Conservation (phyloP, 2,797 vertebrate genomes). For the Sitta carolinensis region DNA sequence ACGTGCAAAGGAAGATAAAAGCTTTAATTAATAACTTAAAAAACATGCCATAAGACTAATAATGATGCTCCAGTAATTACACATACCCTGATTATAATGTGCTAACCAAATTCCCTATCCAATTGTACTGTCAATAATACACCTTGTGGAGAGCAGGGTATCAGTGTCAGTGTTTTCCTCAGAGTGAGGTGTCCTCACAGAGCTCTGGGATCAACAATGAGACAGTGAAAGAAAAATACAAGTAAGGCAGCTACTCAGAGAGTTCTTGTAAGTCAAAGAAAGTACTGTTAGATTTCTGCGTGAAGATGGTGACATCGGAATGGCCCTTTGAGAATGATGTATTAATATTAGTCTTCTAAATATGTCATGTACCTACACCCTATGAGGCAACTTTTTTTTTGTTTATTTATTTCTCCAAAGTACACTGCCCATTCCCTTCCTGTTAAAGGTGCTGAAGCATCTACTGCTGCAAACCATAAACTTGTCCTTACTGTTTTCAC, state of each 20-base stretch:
- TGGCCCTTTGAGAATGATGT: background rate
- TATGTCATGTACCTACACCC: background rate
- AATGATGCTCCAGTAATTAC: background rate
- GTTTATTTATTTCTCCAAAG: background rate
- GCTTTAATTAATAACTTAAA: background rate
- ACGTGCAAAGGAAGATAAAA: background rate
- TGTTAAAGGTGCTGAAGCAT: background rate
- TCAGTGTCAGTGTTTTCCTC: background rate
- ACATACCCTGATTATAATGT: background rate
- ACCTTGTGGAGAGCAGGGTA: background rate
- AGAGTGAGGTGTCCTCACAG: background rate
- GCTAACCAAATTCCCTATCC: constrained; percentile 1
- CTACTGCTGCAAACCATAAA: background rate
- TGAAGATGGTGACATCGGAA: background rate
- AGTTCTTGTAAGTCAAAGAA: background rate
- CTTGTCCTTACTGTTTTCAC: background rate
- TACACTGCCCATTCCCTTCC: background rate
- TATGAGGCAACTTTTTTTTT: background rate
- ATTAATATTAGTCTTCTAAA: background rate
- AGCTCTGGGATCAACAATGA: constrained; percentile 28
- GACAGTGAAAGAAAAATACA: background rate
- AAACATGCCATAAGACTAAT: background rate
- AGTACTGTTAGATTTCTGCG: background rate
- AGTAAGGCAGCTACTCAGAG: background rate
- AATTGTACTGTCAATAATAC: background rate